phyloP scores from a whole-genome alignment of 2,113 vertebrate genomes.

The Lycaon pictus region DNA sequence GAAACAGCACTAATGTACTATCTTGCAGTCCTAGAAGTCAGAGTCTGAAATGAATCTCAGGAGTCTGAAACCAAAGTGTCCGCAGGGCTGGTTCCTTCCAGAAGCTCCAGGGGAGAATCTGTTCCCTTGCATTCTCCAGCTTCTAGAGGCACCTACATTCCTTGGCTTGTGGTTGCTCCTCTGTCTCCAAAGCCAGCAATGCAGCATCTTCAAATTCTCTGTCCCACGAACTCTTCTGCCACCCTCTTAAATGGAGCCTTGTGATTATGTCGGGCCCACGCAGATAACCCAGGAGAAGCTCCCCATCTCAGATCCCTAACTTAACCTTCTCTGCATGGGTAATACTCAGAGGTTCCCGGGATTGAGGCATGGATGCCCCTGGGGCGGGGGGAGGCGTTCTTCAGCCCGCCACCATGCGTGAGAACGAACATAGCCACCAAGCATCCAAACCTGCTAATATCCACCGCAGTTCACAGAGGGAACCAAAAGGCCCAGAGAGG shows the following conservation, averaged over 20 bases:
- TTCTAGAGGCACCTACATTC: background rate
- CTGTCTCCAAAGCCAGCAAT: background rate
- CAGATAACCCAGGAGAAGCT: background rate
- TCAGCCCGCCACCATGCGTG: background rate
- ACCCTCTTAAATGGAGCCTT: background rate
- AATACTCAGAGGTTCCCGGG: background rate
- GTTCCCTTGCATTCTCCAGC: background rate
- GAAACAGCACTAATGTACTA: accelerated
- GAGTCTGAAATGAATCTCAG: background rate
- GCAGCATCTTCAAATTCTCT: background rate
- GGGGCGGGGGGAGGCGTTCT: too few species aligned
- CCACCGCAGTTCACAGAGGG: background rate
- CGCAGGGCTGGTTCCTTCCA: background rate
- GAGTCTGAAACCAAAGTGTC: background rate
- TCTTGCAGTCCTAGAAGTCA: background rate
- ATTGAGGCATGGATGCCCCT: background rate
- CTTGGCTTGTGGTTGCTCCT: background rate
- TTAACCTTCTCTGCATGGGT: background rate
- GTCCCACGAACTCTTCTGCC: background rate
- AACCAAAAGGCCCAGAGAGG: background rate
- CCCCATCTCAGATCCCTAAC: background rate
- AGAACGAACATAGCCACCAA: accelerated
- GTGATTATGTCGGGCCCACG: accelerated
- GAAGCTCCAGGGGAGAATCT: background rate
- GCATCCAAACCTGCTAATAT: background rate